Conservation (phyloP, 1,140 invertebrate genomes). For the Zeugodacus cucurbitae region DNA sequence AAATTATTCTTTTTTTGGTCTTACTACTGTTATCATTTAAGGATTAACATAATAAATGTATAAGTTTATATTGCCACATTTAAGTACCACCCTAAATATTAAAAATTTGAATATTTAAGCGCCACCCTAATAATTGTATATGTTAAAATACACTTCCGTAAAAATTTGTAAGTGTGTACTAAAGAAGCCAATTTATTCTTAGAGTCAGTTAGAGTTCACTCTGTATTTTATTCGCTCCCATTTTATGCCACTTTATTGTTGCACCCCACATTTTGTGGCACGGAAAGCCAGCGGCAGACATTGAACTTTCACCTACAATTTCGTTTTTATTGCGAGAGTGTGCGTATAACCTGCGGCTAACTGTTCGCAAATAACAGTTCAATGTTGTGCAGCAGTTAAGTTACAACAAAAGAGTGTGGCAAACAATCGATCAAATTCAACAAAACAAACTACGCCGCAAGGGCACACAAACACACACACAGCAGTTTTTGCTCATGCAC, state of each 20-base stretch:
- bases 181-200: neutral
- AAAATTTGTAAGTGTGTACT: neutral
- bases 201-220: neutral
- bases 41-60: too few relatives aligned
- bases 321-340: neutral
- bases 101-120: neutral
- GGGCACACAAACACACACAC: neutral
- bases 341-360: neutral
- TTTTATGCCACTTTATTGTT: neutral
- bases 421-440: conserved; percentile 29
- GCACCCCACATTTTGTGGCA: neutral
- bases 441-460: neutral
- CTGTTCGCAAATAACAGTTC: conserved; percentile 12
- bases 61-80: neutral
- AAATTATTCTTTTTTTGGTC: too few relatives aligned
- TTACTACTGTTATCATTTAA: too few relatives aligned
- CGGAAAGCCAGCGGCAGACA: neutral
- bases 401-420: neutral
- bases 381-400: neutral
- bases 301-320: neutral
- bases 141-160: neutral
- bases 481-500: neutral
- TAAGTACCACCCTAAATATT: neutral
- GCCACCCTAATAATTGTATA: neutral
- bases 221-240: neutral